Percentiles rank a stretch among this genome's conserved stretches.
Conservation (phyloP, 1,140 invertebrate species). For the Oncopodura yosiiana region DNA sequence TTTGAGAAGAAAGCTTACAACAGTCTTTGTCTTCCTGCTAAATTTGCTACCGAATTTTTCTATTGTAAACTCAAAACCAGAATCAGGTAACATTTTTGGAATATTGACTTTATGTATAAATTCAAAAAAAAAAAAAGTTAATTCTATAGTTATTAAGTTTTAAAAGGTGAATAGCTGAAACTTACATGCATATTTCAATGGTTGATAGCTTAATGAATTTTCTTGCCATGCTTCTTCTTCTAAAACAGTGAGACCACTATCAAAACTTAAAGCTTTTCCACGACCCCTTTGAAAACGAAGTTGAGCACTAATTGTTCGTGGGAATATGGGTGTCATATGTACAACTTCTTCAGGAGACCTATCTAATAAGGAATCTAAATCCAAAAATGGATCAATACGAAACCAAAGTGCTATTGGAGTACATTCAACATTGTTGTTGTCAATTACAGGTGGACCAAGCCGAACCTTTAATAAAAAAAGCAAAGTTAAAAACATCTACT, state of each 20-base stretch:
- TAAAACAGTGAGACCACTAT: conserved; percentile 10
- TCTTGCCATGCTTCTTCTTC: conserved; percentile 16
- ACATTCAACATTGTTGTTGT: no score
- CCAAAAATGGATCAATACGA: no score
- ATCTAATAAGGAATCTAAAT: no score
- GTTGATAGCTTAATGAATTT: conserved; percentile 5
- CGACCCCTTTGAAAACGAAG: conserved; percentile 13
- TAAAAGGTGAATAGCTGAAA: neutral
- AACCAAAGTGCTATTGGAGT: no score
- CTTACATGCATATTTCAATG: conserved; percentile 12
- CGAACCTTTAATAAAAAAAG: no score
- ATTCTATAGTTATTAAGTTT: conserved; percentile 5
- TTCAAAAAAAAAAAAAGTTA: neutral
- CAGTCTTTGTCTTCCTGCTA: no score
- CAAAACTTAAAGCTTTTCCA: conserved; percentile 4
- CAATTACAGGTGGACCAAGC: no score
- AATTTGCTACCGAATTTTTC: neutral
- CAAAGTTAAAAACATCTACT: no score
- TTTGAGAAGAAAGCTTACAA: neutral
- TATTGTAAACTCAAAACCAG: neutral
- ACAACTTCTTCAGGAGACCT: no score
- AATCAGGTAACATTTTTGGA: neutral
- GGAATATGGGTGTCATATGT: conserved; percentile 13
- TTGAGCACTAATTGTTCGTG: conserved; percentile 18
- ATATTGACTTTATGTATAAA: conserved; percentile 1